phyloP scores from a whole-genome alignment of 2,797 vertebrate species.

The Heteromormyrus szaboi region DNA sequence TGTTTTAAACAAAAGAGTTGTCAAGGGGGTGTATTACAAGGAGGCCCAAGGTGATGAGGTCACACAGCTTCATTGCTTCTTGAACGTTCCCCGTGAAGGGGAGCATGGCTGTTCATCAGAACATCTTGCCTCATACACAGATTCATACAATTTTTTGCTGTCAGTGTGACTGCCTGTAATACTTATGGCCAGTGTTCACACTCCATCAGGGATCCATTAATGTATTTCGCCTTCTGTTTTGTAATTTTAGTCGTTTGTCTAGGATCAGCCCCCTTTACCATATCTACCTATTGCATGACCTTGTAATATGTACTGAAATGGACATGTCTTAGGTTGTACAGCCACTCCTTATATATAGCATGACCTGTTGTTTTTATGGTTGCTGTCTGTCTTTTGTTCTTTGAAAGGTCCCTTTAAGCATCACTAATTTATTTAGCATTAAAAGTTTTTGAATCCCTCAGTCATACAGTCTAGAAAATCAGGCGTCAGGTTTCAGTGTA shows the following conservation, averaged over 20 bases:
- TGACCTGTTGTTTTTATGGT: background rate
- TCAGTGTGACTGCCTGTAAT: background rate
- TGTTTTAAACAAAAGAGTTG: constrained; percentile 4
- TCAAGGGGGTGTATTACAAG: background rate
- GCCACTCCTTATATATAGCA: background rate
- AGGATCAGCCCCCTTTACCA: background rate
- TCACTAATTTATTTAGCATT: background rate
- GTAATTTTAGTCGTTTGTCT: background rate
- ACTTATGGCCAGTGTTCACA: background rate
- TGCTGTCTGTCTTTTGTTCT: background rate
- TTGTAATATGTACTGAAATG: background rate
- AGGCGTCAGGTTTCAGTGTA: background rate
- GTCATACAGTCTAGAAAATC: background rate
- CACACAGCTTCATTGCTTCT: background rate
- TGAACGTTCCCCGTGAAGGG: background rate
- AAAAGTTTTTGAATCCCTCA: background rate
- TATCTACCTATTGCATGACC: background rate
- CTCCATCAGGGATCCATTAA: background rate
- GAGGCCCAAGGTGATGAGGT: background rate
- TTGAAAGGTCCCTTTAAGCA: too few relatives aligned
- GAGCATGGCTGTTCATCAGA: background rate
- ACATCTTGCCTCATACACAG: background rate
- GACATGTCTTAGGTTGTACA: background rate
- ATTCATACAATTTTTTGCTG: background rate
- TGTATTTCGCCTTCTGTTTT: background rate